Evolutionary conservation across 2,888 invertebrate species (phyloP), one percentile per base, ranked within the genome.

Genomic region (Pollenia amentaria): DNA sequence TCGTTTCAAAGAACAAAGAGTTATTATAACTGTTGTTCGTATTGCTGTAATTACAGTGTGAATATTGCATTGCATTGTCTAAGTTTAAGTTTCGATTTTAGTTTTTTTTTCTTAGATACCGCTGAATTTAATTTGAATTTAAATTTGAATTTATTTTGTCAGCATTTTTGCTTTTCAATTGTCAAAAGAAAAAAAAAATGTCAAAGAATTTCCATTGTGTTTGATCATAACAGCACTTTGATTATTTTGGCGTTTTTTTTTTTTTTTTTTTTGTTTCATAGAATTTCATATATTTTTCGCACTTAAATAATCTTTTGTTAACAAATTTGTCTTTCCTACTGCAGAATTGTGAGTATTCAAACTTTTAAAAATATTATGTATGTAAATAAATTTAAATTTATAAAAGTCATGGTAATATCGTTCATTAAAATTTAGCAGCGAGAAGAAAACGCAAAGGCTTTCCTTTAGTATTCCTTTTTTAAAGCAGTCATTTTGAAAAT

Each of bases 41-140:
- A 55, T 70, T 79, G 70, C 29, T 78, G 70, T 78, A 78, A 67
- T 73, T 73, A 38, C 44, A 60, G 73, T 84, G 84, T 80, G 84
- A 80, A 70, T 55, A 57, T 70, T 53, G 10, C 60, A 57, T 76
- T 53, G 10, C 60, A 76, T 79, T 80, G 69, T 84, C 79, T 40
- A 62, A 38, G 10, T 44, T 60, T 21, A 29, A 6, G n/a, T 46
- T 40, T 62, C 11, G 38, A 51, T 46, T 77, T 65, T 46, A 48
- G 12, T 44, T 73, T 14, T 44, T 73, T 73, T 65, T 51, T 9
- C 48, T 7, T 51, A 38, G 44, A 62, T 18, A 40, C 9, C 44
- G 46, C 40, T 53, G 42, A 48, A 29, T 62, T 69, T 38, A 57
- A 76, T 46, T 18, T 42, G n/a, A 72, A 46, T 29, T 18, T 42